These are phyloP conservation scores for Drosophila busckii DNA, from an alignment of 1,140 invertebrate genomes.

Conservation along the genomic window DNA sequence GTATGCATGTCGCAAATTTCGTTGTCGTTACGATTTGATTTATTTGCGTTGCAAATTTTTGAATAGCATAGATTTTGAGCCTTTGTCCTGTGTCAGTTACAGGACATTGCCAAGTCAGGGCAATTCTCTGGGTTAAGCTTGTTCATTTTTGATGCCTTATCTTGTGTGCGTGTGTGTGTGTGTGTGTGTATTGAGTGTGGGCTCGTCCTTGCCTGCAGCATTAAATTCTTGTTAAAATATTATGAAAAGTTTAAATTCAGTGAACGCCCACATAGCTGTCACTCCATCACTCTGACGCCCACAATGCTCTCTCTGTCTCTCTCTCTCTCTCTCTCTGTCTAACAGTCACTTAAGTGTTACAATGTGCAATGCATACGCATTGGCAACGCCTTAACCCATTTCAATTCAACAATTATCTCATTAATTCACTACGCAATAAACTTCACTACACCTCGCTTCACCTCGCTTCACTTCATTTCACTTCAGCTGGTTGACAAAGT, in stretches of 20 bases:
- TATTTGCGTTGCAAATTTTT: slow-evolving; percentile 27
- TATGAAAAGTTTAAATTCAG: slow-evolving; percentile 55
- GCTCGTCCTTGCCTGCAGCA: slow-evolving; percentile 56
- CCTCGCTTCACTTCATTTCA: slow-evolving; percentile 20
- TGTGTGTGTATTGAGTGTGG: not conserved
- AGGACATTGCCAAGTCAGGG: not conserved
- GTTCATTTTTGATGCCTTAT: slow-evolving; percentile 57
- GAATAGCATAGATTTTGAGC: too few relatives aligned
- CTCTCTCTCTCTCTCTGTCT: not conserved
- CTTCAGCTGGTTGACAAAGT: not conserved
- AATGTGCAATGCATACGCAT: too few relatives aligned
- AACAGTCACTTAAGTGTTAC: too few relatives aligned
- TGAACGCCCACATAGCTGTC: too few relatives aligned
- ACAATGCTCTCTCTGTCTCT: not conserved
- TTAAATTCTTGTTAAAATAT: slow-evolving; percentile 71
- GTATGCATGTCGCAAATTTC: too few relatives aligned
- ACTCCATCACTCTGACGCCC: too few relatives aligned
- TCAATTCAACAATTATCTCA: slow-evolving; percentile 27
- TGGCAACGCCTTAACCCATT: slow-evolving; percentile 45
- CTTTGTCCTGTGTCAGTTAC: too few relatives aligned
- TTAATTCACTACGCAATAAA: slow-evolving; percentile 13
- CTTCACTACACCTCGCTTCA: slow-evolving; percentile 24
- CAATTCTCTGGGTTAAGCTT: not conserved
- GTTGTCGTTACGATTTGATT: too few relatives aligned
- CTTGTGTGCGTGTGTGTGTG: slow-evolving; percentile 24